phyloP scores from a whole-genome alignment of 2,797 vertebrate genomes.

The Paramormyrops hopkinsi region DNA sequence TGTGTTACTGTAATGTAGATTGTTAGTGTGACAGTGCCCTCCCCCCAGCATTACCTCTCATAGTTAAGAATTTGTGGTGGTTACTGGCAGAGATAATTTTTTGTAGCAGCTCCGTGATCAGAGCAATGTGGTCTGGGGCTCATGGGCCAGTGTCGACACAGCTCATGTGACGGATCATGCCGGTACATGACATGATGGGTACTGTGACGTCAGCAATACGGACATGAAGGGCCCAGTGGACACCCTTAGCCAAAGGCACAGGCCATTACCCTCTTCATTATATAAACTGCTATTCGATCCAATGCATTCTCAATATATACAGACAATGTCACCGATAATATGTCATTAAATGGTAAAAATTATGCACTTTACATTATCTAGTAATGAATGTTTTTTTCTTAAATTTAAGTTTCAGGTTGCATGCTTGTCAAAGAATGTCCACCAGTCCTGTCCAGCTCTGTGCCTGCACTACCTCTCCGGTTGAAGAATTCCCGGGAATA shows the following conservation, averaged over 20 bases:
- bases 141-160: conserved; percentile 38
- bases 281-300: background rate
- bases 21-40: background rate
- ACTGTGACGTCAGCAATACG: conserved; percentile 52
- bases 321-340: background rate
- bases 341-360: background rate
- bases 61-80: conserved; percentile 99
- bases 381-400: background rate
- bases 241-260: conserved; percentile 37
- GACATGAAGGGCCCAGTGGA: conserved; percentile 63
- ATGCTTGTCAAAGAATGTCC: background rate
- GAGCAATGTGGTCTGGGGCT: conserved; percentile 96
- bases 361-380: background rate
- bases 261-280: background rate
- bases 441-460: background rate
- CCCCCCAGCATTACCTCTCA: conserved; percentile 82
- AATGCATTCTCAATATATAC: background rate
- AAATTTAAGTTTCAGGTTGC: background rate
- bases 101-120: conserved; percentile 99
- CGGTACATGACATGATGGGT: conserved; percentile 69
- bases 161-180: conserved; percentile 32
- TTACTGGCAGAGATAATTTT: conserved; percentile 95
- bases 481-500: conserved; percentile 98
- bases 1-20: background rate
- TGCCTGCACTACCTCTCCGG: conserved; percentile 77